Evolutionary conservation across 37 sponge, comb jelly and placozoan genomes (phyloP).

Genomic region (Spongilla lacustris): DNA sequence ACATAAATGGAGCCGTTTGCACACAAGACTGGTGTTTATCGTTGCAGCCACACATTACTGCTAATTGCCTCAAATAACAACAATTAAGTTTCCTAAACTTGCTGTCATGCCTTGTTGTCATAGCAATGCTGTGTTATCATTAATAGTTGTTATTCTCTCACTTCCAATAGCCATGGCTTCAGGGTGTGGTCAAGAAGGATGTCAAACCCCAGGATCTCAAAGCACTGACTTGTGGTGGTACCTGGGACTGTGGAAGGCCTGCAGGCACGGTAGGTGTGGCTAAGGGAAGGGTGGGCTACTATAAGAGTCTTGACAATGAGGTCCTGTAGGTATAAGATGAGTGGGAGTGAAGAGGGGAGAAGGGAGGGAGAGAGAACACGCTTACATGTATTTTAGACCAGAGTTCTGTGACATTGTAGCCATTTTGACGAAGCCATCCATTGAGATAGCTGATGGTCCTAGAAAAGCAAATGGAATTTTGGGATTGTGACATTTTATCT

Average conservation of each 20-base stretch:
- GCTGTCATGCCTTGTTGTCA: no score
- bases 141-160: slow-evolving; percentile 1
- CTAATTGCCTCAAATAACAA: no score
- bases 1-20: no score
- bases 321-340: slow-evolving; percentile 55
- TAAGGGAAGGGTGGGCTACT: slow-evolving; percentile 70
- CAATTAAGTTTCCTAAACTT: no score
- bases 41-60: no score
- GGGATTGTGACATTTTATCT: neutral
- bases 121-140: no score
- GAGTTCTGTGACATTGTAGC: slow-evolving; percentile 71
- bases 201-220: slow-evolving; percentile 93
- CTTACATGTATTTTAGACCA: slow-evolving; percentile 84
- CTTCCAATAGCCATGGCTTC: slow-evolving; percentile 92
- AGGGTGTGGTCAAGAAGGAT: slow-evolving; percentile 76
- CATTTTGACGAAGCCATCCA: slow-evolving; percentile 73
- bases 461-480: neutral
- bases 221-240: slow-evolving; percentile 63
- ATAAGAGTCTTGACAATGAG: slow-evolving; percentile 87
- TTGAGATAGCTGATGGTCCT: slow-evolving; percentile 78
- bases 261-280: slow-evolving; percentile 81
- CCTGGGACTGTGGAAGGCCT: slow-evolving; percentile 54
- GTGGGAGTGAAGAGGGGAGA: neutral
- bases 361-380: neutral
- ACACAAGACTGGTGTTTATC: no score